Evolutionary conservation across 2,113 vertebrate species (phyloP).

Genomic region (Mola mola): DNA sequence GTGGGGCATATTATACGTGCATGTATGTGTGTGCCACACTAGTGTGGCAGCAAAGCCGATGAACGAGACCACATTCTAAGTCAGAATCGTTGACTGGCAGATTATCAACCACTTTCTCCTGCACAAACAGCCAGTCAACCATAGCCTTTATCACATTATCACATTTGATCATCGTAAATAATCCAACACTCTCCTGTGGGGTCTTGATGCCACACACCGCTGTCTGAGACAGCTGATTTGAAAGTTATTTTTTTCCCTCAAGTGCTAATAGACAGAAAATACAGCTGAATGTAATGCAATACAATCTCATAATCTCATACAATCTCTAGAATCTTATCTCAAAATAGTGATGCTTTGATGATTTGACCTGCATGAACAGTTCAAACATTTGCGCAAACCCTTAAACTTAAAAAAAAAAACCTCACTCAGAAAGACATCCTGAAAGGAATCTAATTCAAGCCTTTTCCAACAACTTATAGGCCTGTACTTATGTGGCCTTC

Average conservation of each 20-base stretch:
- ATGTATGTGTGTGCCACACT: not conserved
- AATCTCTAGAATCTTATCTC: not conserved
- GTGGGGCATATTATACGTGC: not conserved
- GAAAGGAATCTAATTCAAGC: conserved; percentile 60
- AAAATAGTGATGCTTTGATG: not conserved
- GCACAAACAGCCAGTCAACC: conserved; percentile 3
- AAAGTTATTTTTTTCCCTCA: not conserved
- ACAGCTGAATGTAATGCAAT: not conserved
- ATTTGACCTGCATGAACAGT: not conserved
- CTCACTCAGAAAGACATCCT: conserved; percentile 28
- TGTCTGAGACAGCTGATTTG: not conserved
- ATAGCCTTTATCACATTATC: conserved; percentile 34
- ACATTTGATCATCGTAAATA: conserved; percentile 24
- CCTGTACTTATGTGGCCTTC: conserved; percentile 69
- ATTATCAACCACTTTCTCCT: not conserved
- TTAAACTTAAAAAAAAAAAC: not conserved
- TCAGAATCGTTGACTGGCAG: not conserved
- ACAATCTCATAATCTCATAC: too few relatives aligned
- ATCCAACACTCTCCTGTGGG: conserved; percentile 2
- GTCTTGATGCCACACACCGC: conserved; percentile 7
- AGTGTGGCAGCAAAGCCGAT: conserved; percentile 15
- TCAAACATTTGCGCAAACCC: conserved; percentile 10
- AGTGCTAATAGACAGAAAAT: not conserved
- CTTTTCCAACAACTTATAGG: conserved; percentile 57
- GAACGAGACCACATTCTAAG: conserved; percentile 20